Evolutionary conservation across 2,797 vertebrate species (phyloP), one percentile per base, ranked within the genome.

Genomic region (Cynopterus sphinx): DNA sequence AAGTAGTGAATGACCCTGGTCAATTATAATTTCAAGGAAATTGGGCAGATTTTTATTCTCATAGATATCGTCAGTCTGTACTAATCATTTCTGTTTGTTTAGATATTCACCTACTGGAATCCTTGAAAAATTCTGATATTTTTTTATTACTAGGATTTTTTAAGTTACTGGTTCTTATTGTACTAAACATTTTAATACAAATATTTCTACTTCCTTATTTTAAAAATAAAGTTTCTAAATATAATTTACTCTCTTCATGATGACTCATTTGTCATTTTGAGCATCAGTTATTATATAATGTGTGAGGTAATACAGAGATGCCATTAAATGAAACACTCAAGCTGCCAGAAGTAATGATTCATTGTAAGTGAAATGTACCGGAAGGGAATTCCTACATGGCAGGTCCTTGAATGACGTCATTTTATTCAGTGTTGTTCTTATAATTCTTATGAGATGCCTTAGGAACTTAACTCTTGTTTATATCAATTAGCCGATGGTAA

Each of bases 131-230:
- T 67, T 84, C 61, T 0, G 11, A 16, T 10, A 81, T 68, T 11
- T 79, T 73, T 86, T n/a, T 21, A 1, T 28, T 87, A n/a, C 3
- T 96, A 51, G 41, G 41, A 82, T 95, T 90, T 97, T 77, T 91
- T 84, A 71, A 87, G 75, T 46, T 49, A 22, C 59, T 97, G 39
- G 15, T 46, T 55, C 15, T 81, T 91, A 77, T 73, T 83, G 93
- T 82, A 78, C 33, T 59, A 39, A 83, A 83, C 41, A 26, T 55
- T 53, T 81, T 71, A 67, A 26, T 67, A 24, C 78, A 93, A 94
- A 28, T 63, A 74, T 63, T 71, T 19, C 11, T 74, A 88, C 4
- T 59, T 59, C 24, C 4, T 26, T 26, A 26, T 17, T 21, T 67
- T 88, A 39, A n/a, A 92, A 82, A 12, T 16, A 63, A 70, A 31